Evolutionary conservation across 2,888 invertebrate genomes (phyloP).

Genomic region (Malthinus flaveolus): DNA sequence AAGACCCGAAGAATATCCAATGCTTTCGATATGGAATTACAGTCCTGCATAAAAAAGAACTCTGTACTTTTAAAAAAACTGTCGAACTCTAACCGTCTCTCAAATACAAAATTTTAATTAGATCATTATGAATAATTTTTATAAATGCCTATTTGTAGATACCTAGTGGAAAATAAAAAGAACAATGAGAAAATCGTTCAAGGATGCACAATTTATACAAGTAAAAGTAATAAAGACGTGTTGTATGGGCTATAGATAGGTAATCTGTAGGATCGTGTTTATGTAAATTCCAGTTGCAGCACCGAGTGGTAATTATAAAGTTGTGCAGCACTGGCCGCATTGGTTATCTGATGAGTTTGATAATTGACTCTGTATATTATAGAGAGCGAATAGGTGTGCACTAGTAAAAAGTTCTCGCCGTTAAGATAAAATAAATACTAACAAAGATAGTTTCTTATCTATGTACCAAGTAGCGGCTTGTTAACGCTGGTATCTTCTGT

Average conservation of each 20-base stretch:
- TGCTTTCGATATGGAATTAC: too few species aligned
- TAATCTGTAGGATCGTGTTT: slow-evolving; percentile 52
- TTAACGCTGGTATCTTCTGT: slow-evolving; percentile 14
- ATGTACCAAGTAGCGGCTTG: slow-evolving; percentile 19
- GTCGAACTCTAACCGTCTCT: too few species aligned
- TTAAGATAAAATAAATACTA: slow-evolving; percentile 45
- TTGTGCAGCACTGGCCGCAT: slow-evolving; percentile 48
- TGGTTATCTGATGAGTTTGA: slow-evolving; percentile 52
- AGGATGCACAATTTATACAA: neutral
- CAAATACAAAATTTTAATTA: too few species aligned
- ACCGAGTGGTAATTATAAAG: slow-evolving; percentile 51
- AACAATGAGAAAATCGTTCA: too few species aligned
- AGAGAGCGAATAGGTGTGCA: slow-evolving; percentile 50
- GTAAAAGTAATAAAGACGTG: slow-evolving; percentile 27
- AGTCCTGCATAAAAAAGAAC: too few species aligned
- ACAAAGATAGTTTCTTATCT: slow-evolving; percentile 27
- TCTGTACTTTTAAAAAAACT: too few species aligned
- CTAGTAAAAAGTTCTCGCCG: slow-evolving; percentile 54
- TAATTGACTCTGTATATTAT: slow-evolving; percentile 55
- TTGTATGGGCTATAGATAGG: slow-evolving; percentile 42
- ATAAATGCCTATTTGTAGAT: too few species aligned
- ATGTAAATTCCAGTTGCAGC: slow-evolving; percentile 51
- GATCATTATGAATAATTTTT: too few species aligned
- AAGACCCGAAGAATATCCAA: too few species aligned
- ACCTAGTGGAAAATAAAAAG: too few species aligned